Base-by-base conservation (phyloP, 2,888 invertebrate species). In the Gastrophysa polygoni region DNA sequence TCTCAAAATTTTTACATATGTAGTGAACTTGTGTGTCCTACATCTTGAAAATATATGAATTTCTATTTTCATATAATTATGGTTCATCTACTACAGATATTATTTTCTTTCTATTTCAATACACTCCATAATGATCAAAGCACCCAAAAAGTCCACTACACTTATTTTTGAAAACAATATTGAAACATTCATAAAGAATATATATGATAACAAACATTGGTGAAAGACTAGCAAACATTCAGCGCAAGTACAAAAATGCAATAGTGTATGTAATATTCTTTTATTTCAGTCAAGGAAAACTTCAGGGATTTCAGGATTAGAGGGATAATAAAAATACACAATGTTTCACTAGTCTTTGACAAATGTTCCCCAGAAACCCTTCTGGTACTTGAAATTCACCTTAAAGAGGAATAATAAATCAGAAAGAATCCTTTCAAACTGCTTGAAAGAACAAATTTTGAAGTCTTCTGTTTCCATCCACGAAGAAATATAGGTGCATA, bases 171-270 rank as follows among this genome's bases (percentile, higher is more conserved):
- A 24, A 3, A 24, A 24, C 24, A 24, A 24, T 24, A 7, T 5
- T 5, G 3, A 7, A 24, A 24, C 24, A 24, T 24, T 24, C 7
- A 24, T 24, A 5, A 24, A 3, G 3, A 24, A 24, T 24, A 5
- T 7, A 24, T 5, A 24, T 5, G 4, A 5, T 24, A 11, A 49
- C 28, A n/a, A 67, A 71, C 74, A 72, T 71, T 76, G 75, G 76
- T 69, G 72, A 75, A 75, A 64, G 72, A 75, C 70, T 69, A 64
- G 65, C 50, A 48, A 71, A 72, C 67, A 74, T 69, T 68, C 65
- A 44, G 48, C 66, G 63, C 72, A 69, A 66, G 63, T 63, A 69
- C 64, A 72, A 74, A 71, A 70, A 73, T 71, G 70, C 56, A 64
- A 4, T 57, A 51, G 47, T 20, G 59, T 55, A 20, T 32, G 59